Conservation (phyloP, 2,888 invertebrate species). For the Caenorhabditis doughertyi region DNA sequence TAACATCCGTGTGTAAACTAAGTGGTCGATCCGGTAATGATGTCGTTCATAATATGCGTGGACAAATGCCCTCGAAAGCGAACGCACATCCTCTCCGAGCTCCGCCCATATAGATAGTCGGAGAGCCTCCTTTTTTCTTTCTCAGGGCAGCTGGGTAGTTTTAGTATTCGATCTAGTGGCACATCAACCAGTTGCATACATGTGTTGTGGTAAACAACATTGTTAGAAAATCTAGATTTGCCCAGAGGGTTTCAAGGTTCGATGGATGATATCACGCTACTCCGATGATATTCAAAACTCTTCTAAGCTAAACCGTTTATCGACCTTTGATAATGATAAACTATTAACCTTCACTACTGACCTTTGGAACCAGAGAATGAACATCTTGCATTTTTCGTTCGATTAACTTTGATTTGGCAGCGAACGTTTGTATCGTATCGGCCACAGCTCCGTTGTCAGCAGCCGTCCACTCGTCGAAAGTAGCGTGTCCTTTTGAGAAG, state of each 20-base stretch:
- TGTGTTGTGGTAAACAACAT: background rate
- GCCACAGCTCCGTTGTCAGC: slow-evolving; percentile 73
- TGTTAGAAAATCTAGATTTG: background rate
- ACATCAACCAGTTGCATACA: background rate
- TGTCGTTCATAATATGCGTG: no score
- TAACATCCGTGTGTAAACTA: no score
- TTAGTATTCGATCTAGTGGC: background rate
- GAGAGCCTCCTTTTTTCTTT: no score
- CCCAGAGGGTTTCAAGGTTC: no score
- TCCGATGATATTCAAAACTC: background rate
- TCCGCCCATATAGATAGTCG: no score
- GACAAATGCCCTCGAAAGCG: no score
- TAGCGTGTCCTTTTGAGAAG: slow-evolving; percentile 80
- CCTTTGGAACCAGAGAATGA: slow-evolving; percentile 82
- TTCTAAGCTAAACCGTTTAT: no score
- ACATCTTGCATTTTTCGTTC: slow-evolving; percentile 83
- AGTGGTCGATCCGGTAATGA: no score
- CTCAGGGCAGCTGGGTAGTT: background rate
- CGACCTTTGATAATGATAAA: no score
- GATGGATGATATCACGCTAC: background rate
- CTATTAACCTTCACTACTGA: no score
- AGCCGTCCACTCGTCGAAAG: slow-evolving; percentile 80
- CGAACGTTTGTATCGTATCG: slow-evolving; percentile 70
- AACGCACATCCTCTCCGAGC: no score
- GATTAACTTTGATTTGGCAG: slow-evolving; percentile 73